These are phyloP conservation scores for Sinocyclocheilus grahami DNA, from an alignment of 2,113 vertebrate species.

Conservation along the genomic window DNA sequence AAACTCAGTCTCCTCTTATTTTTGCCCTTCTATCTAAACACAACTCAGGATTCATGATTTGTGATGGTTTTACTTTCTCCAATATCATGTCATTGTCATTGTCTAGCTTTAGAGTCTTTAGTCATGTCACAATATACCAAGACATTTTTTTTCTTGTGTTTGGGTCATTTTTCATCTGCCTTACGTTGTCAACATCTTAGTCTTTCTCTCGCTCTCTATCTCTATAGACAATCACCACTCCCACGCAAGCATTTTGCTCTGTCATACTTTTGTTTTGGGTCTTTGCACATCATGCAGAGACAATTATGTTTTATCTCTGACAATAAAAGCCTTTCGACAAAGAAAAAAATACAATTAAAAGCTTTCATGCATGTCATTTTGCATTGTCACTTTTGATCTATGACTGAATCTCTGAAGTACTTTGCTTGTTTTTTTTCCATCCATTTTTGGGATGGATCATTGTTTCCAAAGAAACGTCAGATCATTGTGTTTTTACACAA, in stretches of 20 bases:
- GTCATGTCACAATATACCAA: constrained; percentile 28
- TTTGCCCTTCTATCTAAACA: background rate
- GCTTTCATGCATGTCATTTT: constrained; percentile 29
- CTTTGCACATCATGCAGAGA: constrained; percentile 16
- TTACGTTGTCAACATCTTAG: constrained; percentile 51
- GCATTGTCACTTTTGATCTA: constrained; percentile 24
- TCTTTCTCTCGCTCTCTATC: constrained; percentile 31
- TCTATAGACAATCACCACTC: background rate
- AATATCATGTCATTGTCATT: constrained; percentile 33
- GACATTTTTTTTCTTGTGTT: background rate
- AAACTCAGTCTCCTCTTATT: background rate
- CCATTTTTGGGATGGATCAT: background rate
- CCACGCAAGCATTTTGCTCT: background rate
- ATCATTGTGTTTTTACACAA: background rate
- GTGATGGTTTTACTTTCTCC: background rate
- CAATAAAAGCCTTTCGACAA: background rate
- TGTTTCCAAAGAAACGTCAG: background rate
- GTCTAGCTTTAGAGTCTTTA: constrained; percentile 16
- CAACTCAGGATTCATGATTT: constrained; percentile 6
- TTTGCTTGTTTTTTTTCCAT: background rate
- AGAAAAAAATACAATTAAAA: constrained; percentile 13
- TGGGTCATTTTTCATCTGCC: constrained; percentile 63
- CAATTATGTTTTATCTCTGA: constrained; percentile 15
- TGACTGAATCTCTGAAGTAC: constrained; percentile 16
- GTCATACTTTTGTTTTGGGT: constrained; percentile 26